Evolutionary conservation across 2,113 vertebrate genomes (phyloP), one percentile per base, ranked within the genome.

Genomic region (Loxodonta africana): DNA sequence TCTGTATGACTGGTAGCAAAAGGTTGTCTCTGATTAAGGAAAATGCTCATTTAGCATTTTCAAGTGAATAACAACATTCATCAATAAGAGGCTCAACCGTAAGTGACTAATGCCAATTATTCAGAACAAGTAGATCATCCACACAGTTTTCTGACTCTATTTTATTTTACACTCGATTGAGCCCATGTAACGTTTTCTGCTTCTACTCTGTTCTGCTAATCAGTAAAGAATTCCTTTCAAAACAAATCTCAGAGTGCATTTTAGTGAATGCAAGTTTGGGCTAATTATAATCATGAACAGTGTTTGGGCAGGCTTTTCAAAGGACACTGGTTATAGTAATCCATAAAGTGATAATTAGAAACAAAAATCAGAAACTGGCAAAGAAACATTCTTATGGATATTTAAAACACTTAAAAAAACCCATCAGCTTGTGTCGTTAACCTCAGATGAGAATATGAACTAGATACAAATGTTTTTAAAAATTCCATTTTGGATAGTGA

Each of bases 221-320:
- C 65, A 57, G 21, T 88, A 85, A 71, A 80, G 28, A 78, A 67
- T 74, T 81, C 25, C 21, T 91, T 96, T 91, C 57, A 93, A 81
- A 76, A 63, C 18, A 83, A 48, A 94, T 82, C 18, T 88, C 37
- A 15, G n/a, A 8, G 2, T 94, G 18, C 46, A 76, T 83, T 83
- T 82, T n/a, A 85, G n/a, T 83, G 20, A 83, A 4, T 51, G 18
- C 41, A 95, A 83, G 0, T 84, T 53, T 85, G 5, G 53, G 12
- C 81, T 62, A 25, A 25, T 95, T 62, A 7, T 26, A 84, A 63
- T 83, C 25, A n/a, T 28, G 51, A 74, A 25, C 2, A 62, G 6
- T 90, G 6, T 63, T 74, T 71, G 26, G 1, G 12, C n/a, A 84
- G 63, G 12, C 57, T 60, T 85, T 95, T 37, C 46, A 83, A 53